phyloP scores from a whole-genome alignment of 2,113 vertebrate genomes.

The Anthoscopus minutus region DNA sequence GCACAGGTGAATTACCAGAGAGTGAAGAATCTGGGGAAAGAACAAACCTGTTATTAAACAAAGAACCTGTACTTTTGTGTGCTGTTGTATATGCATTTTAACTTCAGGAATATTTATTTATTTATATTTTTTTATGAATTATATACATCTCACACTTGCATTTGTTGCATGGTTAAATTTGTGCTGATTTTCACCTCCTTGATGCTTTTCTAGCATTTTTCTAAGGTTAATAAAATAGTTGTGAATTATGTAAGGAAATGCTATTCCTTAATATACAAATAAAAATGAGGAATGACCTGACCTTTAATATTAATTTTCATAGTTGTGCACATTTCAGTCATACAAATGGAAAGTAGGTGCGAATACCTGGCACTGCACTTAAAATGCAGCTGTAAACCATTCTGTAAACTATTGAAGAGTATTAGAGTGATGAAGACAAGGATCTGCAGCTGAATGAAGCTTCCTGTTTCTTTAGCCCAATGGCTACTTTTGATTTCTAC shows the following conservation, averaged over 20 bases:
- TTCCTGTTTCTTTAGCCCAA: background rate
- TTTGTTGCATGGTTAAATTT: background rate
- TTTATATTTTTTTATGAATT: background rate
- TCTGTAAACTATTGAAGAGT: background rate
- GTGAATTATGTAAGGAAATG: background rate
- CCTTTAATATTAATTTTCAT: background rate
- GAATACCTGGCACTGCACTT: background rate
- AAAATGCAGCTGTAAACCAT: background rate
- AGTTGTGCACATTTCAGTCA: background rate
- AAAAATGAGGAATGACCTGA: background rate
- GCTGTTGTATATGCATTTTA: background rate
- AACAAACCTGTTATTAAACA: background rate
- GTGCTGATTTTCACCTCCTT: background rate
- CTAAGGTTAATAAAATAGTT: background rate
- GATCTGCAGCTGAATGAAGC: background rate
- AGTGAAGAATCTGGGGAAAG: background rate
- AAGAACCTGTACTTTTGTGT: background rate
- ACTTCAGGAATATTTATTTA: background rate
- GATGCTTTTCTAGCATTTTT: background rate
- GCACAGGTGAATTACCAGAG: background rate
- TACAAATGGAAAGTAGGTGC: background rate
- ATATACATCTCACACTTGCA: background rate
- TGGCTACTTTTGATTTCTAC: background rate
- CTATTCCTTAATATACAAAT: background rate
- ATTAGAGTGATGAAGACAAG: fast-evolving